Conservation (phyloP, 2,113 vertebrate species). For the Mustelus asterias region DNA sequence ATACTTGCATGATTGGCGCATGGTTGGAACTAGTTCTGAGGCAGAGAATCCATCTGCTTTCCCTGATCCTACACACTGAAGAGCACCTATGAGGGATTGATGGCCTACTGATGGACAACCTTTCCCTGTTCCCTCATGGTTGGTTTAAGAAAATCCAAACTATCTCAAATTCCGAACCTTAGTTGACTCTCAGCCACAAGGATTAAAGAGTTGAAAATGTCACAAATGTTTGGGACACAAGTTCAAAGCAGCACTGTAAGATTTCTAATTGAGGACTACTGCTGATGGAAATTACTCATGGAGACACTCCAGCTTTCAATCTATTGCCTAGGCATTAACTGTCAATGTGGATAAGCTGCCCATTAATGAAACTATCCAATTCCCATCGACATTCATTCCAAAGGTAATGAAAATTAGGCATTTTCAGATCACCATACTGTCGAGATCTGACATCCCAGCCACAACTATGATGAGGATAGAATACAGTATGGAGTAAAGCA, state of each 20-base stretch:
- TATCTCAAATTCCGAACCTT: not conserved
- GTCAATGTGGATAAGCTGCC: not conserved
- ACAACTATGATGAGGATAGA: not conserved
- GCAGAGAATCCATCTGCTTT: not conserved
- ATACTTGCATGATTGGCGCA: not conserved
- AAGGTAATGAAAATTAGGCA: not conserved
- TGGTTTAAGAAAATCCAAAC: not conserved
- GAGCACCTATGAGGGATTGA: not conserved
- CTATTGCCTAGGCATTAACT: not conserved
- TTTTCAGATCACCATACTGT: not conserved
- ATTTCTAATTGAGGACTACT: not conserved
- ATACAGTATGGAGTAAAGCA: not conserved
- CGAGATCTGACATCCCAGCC: not conserved
- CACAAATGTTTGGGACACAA: not conserved
- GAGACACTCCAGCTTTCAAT: not conserved
- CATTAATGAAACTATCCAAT: not conserved
- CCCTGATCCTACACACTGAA: not conserved
- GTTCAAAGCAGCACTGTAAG: not conserved
- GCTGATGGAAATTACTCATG: not conserved
- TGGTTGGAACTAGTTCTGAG: not conserved
- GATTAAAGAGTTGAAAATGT: not conserved
- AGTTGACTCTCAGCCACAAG: not conserved
- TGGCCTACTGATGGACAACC: not conserved
- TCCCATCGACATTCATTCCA: not conserved
- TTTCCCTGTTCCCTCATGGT: not conserved